Percentiles rank a stretch among this genome's conserved stretches.
Evolutionary conservation across 2,113 vertebrate genomes (phyloP).

Genomic region (Centrocercus urophasianus): DNA sequence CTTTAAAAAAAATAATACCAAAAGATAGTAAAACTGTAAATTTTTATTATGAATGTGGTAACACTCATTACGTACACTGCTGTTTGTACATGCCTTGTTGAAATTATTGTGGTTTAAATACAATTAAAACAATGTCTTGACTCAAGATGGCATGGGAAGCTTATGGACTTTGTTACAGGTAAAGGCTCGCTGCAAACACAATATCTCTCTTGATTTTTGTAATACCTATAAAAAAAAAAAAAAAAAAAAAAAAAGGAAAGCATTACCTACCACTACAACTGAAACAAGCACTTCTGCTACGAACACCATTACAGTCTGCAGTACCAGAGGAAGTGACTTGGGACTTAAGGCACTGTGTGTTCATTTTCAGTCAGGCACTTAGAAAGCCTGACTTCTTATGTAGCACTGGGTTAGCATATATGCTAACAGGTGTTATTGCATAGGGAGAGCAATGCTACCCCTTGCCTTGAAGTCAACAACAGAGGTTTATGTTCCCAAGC

Average conservation of each 20-base stretch:
- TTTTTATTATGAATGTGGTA: conserved; percentile 88
- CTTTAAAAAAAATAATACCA: conserved; percentile 25
- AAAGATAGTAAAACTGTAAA: conserved; percentile 69
- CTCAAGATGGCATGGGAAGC: conserved; percentile 2
- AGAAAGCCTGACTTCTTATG: too few relatives aligned
- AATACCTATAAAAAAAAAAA: conserved; percentile 83
- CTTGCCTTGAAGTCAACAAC: not conserved
- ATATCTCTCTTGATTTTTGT: conserved; percentile 99
- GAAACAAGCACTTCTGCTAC: not conserved
- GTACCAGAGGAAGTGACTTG: not conserved
- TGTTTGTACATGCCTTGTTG: conserved; percentile 76
- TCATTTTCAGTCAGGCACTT: not conserved
- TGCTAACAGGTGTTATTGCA: too few relatives aligned
- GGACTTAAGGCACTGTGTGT: not conserved
- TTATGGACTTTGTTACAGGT: conserved; percentile 80
- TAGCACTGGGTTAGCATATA: too few relatives aligned
- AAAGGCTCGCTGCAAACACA: conserved; percentile 97
- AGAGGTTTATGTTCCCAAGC: not conserved
- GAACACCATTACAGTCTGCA: not conserved
- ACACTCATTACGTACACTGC: conserved; percentile 85
- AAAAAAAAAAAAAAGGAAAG: not conserved
- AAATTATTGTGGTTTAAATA: conserved; percentile 70
- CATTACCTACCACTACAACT: not conserved
- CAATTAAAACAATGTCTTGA: conserved; percentile 69
- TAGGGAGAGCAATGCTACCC: not conserved